Evolutionary conservation across 2,797 vertebrate species (phyloP), one percentile per base, ranked within the genome.

Genomic region (Xiphorhynchus erythropygius): DNA sequence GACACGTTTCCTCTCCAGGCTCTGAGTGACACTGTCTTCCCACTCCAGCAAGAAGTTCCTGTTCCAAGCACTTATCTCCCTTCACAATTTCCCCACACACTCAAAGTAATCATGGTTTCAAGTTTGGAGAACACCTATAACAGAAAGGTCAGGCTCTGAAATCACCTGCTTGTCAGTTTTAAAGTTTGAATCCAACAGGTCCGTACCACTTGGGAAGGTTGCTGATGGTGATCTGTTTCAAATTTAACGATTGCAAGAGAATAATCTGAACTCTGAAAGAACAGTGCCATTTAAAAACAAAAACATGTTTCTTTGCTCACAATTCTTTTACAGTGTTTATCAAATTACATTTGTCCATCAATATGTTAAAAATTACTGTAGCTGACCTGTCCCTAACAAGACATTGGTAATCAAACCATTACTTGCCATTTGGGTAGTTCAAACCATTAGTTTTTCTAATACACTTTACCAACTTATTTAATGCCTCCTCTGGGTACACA

Each of bases 191-290:
- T 16, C 21, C 35, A 78, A 30, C 22, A 65, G 35, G 35, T 5
- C 4, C 1, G 2, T 11, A n/a, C 7, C 9, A 35, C 30, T 44
- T 49, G 7, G 2, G 53, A 53, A 28, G 17, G 25, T 0, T 28
- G 25, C 3, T n/a, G 42, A 69, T 59, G 69, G 6, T 30, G 24
- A 53, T 13, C 30, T 8, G 64, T 84, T 77, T 87, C 18, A 79
- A 15, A 57, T 56, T 22, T 35, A 37, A 56, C 28, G 13, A 37
- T 22, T 50, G 47, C 42, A 75, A 79, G 10, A 73, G 37, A 83
- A 35, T 35, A 65, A 60, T 39, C 7, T 46, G n/a, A 57, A 22
- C 50, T 47, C 8, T 15, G 23, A 76, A 90, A 87, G 37, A 81
- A 71, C 33, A 37, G 11, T 1, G 9, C 37, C 2, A 75, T 60